These are phyloP conservation scores for Patella pellucida DNA, from an alignment of 2,888 invertebrate species.

Conservation along the genomic window DNA sequence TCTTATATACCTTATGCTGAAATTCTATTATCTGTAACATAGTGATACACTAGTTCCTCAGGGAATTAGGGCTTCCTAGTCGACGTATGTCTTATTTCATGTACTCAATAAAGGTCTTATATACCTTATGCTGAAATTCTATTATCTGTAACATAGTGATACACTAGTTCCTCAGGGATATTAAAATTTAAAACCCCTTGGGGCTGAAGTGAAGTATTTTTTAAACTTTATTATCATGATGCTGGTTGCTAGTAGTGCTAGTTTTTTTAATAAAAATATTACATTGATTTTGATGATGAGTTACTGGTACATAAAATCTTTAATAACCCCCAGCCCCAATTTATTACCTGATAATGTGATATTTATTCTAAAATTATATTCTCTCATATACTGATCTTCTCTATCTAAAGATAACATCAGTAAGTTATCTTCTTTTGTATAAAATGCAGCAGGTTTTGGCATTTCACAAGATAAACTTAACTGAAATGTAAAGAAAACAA, in stretches of 20 bases:
- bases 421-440: conserved; percentile 31
- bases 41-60: too few relatives aligned
- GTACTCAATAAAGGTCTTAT: too few relatives aligned
- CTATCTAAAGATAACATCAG: conserved; percentile 38
- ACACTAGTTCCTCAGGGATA: too few relatives aligned
- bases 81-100: too few relatives aligned
- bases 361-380: conserved; percentile 46
- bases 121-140: too few relatives aligned
- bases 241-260: neutral
- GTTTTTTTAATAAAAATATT: neutral
- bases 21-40: too few relatives aligned
- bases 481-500: conserved; percentile 14
- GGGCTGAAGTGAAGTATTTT: too few relatives aligned
- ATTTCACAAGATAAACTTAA: conserved; percentile 21
- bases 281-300: neutral
- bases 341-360: conserved; percentile 41
- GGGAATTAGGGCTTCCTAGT: too few relatives aligned
- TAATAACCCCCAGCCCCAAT: neutral
- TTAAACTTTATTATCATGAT: neutral
- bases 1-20: too few relatives aligned
- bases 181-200: too few relatives aligned
- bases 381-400: conserved; percentile 27
- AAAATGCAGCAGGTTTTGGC: conserved; percentile 28
- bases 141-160: too few relatives aligned
- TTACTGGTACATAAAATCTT: neutral